Base-by-base conservation (phyloP, 2,113 vertebrate genomes). In the Ammodramus savannarum region DNA sequence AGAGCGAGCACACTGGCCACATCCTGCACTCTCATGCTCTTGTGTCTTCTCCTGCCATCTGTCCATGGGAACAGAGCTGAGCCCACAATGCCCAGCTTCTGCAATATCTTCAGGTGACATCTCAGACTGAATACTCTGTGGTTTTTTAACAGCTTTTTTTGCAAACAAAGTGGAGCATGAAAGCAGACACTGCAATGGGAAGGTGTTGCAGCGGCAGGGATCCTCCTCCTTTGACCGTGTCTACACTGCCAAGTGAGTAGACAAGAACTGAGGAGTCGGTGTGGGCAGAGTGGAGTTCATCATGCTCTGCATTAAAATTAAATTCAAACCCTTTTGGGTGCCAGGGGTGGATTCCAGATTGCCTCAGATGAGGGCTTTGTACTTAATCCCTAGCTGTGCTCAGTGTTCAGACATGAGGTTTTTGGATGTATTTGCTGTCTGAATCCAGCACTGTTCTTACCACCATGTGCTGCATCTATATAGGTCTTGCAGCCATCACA, bases 201-300 rank as follows among this genome's bases (percentile, higher is more conserved):
- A 97, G 82, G 97, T 91, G 58, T 80, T 98, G 91, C 98, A 98
- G 90, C 96, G 98, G 51, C 96, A 67, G 0, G 98, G 97, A 19
- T 93, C 97, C 1, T 82, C 98, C 5, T 95, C 97, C 72, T 99
- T 99, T 11, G 98, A 99, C 29, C 97, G 99, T 1, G 98, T 99
- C 83, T 98, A 98, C 79, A 99, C 98, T 84, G 99, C 99, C 97
- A 99, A 98, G 99, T 99, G 96, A 99, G 99, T 99, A 81, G 59
- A 57, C 34, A 88, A 92, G 48, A 31, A 54, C n/a, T 18, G 26
- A 62, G 18, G 12, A 39, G 23, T 21, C 0, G 0, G 17, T 23
- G n/a, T 34, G 43, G 52, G 14, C 32, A 82, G 46, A 71, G 26
- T 2, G 3, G 51, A 4, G 7, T 38, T 78, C 1, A 0, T 20